Conservation (phyloP, 1,140 invertebrate species). For the Penaeus indicus region DNA sequence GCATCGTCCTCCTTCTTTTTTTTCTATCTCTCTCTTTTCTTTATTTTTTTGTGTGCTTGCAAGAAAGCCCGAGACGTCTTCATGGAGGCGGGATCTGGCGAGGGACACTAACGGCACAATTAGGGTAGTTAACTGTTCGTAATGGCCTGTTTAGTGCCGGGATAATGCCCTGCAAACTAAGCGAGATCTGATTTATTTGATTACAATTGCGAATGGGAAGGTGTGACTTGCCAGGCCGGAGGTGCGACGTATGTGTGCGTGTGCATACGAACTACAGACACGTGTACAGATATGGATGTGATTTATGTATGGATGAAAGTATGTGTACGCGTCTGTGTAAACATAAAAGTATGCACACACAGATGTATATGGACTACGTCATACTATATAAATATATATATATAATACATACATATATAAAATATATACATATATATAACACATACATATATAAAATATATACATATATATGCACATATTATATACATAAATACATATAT, state of each 20-base stretch:
- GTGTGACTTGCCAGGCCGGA: no score
- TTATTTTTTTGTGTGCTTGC: background rate
- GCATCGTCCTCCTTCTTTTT: background rate
- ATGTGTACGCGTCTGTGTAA: background rate
- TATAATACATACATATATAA: background rate
- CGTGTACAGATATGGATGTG: no score
- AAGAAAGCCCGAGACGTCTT: background rate
- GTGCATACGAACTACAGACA: no score
- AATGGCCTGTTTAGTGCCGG: constrained; percentile 47
- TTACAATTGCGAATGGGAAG: no score
- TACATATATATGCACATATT: no score
- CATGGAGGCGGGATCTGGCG: background rate
- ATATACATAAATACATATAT: no score
- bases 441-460: background rate
- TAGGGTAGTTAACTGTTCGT: constrained; percentile 34
- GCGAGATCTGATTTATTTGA: constrained; percentile 22
- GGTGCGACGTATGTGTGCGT: no score
- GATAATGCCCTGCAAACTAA: constrained; percentile 29
- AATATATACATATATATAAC: background rate
- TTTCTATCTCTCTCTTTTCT: background rate
- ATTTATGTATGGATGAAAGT: background rate
- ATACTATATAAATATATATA: background rate
- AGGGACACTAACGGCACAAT: constrained; percentile 46
- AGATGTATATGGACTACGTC: no score
- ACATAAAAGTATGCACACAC: background rate